A percentile compares a stretch with the other conserved stretches of the same genome.
phyloP scores from a whole-genome alignment of 2,113 vertebrate genomes.

The Callipepla californica region DNA sequence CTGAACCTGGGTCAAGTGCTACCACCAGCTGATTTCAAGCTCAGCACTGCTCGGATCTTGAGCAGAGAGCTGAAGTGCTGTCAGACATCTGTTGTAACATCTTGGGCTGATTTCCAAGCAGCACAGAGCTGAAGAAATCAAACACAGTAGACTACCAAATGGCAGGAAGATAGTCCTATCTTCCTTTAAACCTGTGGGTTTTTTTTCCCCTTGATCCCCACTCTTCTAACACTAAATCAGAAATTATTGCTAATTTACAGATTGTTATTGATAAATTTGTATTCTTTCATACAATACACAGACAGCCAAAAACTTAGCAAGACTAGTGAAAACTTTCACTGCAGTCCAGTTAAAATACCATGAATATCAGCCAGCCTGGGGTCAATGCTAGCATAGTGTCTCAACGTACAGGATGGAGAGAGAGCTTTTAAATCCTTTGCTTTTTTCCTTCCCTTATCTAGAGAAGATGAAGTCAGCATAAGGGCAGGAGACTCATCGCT shows the following conservation, averaged over 20 bases:
- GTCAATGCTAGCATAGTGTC: not conserved
- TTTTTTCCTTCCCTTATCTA: not conserved
- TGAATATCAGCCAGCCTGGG: not conserved
- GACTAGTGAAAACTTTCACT: not conserved
- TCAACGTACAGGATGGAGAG: not conserved
- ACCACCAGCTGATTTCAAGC: not conserved
- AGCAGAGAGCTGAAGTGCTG: not conserved
- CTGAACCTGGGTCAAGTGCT: not conserved
- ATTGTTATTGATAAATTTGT: not conserved
- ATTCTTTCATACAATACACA: not conserved
- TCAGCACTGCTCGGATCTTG: not conserved
- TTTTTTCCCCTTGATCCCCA: not conserved
- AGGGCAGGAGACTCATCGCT: not conserved
- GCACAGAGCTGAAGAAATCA: constrained; percentile 2
- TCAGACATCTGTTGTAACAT: not conserved
- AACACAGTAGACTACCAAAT: not conserved
- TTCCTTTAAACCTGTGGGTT: not conserved
- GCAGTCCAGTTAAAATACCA: not conserved
- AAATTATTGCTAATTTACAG: not conserved
- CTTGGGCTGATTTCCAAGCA: constrained; percentile 34
- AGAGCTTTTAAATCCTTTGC: not conserved
- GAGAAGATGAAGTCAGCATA: not conserved
- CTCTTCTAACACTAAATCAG: not conserved
- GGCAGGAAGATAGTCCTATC: not conserved
- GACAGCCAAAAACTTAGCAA: not conserved